A percentile compares a stretch with the other conserved stretches of the same genome.
Conservation (phyloP, 2,113 vertebrate species). For the Mionectes macconnelli region DNA sequence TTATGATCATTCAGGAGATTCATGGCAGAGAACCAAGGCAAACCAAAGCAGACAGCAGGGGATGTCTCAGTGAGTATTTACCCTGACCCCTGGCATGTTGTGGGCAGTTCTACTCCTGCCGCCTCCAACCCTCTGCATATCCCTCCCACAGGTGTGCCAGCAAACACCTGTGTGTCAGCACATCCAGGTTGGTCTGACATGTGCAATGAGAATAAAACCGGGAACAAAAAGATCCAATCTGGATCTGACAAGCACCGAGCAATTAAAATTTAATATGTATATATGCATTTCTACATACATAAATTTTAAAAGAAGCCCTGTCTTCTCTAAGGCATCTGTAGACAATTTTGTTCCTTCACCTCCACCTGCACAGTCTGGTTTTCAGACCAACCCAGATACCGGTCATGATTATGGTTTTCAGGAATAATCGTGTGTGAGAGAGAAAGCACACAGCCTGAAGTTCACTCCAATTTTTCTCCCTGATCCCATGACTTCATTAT, state of each 20-base stretch:
- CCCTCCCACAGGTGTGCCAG: background rate
- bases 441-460: background rate
- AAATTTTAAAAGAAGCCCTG: background rate
- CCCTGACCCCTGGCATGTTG: background rate
- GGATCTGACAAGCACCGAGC: background rate
- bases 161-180: background rate
- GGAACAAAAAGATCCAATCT: background rate
- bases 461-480: background rate
- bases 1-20: background rate
- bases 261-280: background rate
- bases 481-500: background rate
- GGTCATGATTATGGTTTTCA: background rate
- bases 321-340: background rate
- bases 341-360: background rate
- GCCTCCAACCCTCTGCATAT: background rate
- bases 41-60: background rate
- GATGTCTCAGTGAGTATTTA: background rate
- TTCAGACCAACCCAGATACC: background rate
- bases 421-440: background rate
- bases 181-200: background rate
- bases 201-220: background rate
- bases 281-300: background rate
- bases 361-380: background rate
- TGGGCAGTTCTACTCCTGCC: background rate
- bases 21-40: background rate